phyloP scores from a whole-genome alignment of 2,797 vertebrate species.

The Cichlasoma orientale region DNA sequence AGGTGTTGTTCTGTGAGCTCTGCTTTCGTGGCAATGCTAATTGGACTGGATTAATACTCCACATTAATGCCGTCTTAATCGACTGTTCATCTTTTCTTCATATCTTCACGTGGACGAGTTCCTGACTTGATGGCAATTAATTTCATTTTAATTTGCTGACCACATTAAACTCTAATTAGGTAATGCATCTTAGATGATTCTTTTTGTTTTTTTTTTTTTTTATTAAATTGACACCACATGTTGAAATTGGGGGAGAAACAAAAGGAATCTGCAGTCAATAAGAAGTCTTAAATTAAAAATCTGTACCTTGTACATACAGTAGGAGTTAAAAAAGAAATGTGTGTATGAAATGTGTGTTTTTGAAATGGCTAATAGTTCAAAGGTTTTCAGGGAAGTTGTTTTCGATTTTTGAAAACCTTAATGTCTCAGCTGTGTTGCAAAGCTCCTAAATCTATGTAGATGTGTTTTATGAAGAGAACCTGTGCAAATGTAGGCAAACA shows the following conservation, averaged over 20 bases:
- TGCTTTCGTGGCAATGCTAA: slow-evolving; percentile 58
- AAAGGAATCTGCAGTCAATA: background rate
- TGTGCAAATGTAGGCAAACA: background rate
- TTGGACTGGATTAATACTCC: slow-evolving; percentile 67
- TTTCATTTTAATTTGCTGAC: slow-evolving; percentile 43
- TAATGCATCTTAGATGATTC: slow-evolving; percentile 6
- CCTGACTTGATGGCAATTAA: slow-evolving; percentile 31
- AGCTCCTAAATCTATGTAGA: background rate
- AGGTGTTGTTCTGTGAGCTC: slow-evolving; percentile 50
- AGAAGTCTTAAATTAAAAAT: background rate
- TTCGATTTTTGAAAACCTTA: background rate
- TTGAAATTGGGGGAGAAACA: background rate
- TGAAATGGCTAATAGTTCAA: too few relatives aligned
- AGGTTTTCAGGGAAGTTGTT: background rate
- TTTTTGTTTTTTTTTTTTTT: too few relatives aligned
- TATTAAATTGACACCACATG: background rate
- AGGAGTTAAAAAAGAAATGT: background rate
- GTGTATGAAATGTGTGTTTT: background rate
- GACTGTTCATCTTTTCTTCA: slow-evolving; percentile 48
- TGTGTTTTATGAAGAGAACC: background rate
- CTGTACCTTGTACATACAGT: background rate
- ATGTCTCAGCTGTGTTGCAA: background rate
- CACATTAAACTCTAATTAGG: slow-evolving; percentile 26
- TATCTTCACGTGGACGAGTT: slow-evolving; percentile 35
- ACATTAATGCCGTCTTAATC: slow-evolving; percentile 52